Percentiles rank a stretch among this genome's conserved stretches.
Evolutionary conservation across 1,140 invertebrate genomes (phyloP).

Genomic region (Capitella teleta): DNA sequence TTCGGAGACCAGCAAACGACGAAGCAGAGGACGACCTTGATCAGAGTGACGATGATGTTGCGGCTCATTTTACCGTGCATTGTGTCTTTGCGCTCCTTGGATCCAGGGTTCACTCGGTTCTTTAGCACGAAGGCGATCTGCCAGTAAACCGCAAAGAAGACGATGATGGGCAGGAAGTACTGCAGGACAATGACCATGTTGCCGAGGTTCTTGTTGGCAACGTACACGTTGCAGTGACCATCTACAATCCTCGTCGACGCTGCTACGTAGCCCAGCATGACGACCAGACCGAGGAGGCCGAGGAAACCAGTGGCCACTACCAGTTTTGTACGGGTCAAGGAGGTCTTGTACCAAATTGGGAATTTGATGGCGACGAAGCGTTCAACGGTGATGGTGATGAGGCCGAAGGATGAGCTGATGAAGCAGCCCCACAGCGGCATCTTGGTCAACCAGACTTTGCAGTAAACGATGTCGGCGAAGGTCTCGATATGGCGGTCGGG

Average conservation of each 20-base stretch:
- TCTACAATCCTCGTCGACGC: neutral
- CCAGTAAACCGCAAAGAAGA: constrained; percentile 4
- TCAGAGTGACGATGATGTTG: constrained; percentile 6
- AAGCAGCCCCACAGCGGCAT: constrained; percentile 6
- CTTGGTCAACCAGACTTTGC: constrained; percentile 11
- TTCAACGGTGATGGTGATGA: constrained; percentile 9
- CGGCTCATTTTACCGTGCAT: neutral
- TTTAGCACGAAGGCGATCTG: constrained; percentile 2
- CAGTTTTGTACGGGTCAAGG: constrained; percentile 1
- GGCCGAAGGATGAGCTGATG: constrained; percentile 8
- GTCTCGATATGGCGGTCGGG: neutral
- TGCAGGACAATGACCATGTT: constrained; percentile 6
- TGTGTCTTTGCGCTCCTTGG: neutral
- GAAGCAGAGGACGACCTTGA: constrained; percentile 5
- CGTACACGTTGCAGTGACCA: constrained; percentile 1
- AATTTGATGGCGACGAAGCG: constrained; percentile 12
- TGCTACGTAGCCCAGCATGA: neutral
- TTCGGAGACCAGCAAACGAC: constrained; percentile 7
- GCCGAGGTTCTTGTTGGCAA: constrained; percentile 6
- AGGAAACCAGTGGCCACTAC: neutral
- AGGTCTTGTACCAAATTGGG: constrained; percentile 5
- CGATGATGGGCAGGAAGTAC: constrained; percentile 5
- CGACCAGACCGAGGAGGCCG: neutral
- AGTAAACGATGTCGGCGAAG: constrained; percentile 2
- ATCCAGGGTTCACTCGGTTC: neutral